These are phyloP conservation scores for Melanostoma mellinum DNA, from an alignment of 2,888 invertebrate genomes.

Conservation along the genomic window DNA sequence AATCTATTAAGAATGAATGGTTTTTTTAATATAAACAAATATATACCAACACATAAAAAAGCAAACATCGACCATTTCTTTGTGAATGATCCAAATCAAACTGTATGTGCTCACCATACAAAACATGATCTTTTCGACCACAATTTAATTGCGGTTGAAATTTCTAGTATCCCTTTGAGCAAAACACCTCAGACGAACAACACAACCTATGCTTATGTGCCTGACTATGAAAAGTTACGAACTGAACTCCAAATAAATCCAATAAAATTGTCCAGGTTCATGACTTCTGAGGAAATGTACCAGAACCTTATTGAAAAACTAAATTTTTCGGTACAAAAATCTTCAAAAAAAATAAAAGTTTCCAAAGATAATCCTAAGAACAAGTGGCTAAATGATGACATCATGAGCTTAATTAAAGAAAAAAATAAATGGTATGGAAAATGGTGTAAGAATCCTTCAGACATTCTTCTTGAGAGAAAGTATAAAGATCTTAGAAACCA, in stretches of 20 bases:
- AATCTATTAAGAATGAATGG: slow-evolving; percentile 9
- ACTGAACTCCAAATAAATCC: slow-evolving; percentile 3
- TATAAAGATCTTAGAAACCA: slow-evolving; percentile 12
- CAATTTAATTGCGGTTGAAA: neutral
- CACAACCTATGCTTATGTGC: neutral
- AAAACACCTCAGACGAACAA: neutral
- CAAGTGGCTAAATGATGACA: neutral
- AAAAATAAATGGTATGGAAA: neutral
- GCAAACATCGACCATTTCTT: slow-evolving; percentile 5
- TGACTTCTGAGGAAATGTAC: slow-evolving; percentile 9
- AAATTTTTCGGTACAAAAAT: too few species aligned
- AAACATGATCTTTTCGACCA: slow-evolving; percentile 12
- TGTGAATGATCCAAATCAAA: slow-evolving; percentile 17
- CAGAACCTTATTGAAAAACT: neutral
- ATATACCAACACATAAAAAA: slow-evolving; percentile 12
- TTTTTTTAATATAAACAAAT: slow-evolving; percentile 15
- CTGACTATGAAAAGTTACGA: neutral
- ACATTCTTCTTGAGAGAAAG: neutral
- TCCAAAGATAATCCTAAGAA: neutral
- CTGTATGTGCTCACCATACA: neutral
- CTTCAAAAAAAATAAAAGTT: neutral
- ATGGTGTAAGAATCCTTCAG: slow-evolving; percentile 8
- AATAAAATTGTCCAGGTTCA: slow-evolving; percentile 8
- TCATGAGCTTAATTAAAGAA: neutral
- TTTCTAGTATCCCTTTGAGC: neutral